Evolutionary conservation across 2,797 vertebrate species (phyloP).

Genomic region (Rhynchonycteris naso): DNA sequence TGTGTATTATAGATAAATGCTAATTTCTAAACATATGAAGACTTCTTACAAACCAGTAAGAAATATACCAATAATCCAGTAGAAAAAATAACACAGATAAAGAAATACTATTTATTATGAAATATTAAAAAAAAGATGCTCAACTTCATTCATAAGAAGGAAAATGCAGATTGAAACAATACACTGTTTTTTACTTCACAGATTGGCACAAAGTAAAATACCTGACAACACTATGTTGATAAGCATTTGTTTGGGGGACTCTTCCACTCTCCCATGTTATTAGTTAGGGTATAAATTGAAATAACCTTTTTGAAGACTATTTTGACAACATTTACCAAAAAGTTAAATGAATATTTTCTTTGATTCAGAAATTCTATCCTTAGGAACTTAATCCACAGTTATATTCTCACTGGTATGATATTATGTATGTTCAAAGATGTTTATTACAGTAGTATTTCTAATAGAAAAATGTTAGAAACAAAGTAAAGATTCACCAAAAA

Average conservation of each 20-base stretch:
- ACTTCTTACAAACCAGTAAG: background rate
- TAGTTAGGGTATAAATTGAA: background rate
- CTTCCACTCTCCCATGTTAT: background rate
- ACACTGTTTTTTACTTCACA: background rate
- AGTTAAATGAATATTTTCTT: conserved; percentile 20
- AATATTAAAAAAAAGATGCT: background rate
- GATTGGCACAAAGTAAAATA: background rate
- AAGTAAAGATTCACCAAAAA: background rate
- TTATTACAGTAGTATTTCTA: conserved; percentile 2
- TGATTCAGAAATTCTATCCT: background rate
- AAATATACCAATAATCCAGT: background rate
- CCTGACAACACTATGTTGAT: background rate
- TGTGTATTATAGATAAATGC: background rate
- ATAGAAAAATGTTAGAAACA: background rate
- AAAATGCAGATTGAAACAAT: background rate
- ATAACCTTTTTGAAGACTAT: background rate
- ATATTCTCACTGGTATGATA: background rate
- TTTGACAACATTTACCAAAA: conserved; percentile 3
- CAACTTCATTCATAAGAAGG: background rate
- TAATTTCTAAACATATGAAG: conserved; percentile 3
- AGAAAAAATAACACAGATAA: background rate
- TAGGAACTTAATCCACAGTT: background rate
- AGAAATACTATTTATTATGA: background rate
- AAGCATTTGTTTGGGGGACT: background rate
- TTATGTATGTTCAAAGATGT: background rate